phyloP scores from a whole-genome alignment of 2,888 invertebrate species.

The Erannis defoliaria region DNA sequence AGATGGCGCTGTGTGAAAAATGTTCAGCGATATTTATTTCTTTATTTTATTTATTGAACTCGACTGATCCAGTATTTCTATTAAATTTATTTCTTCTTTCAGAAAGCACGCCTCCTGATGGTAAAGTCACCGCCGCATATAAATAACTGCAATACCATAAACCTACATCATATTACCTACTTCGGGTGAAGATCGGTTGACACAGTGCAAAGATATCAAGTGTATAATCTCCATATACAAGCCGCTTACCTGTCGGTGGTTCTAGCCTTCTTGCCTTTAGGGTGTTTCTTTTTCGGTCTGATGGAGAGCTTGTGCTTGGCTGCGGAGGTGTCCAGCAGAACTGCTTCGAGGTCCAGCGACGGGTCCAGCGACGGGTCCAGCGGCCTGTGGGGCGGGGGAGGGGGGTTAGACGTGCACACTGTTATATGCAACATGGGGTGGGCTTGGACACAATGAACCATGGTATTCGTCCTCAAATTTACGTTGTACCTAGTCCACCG shows the following conservation, averaged over 20 bases:
- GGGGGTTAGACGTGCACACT: slow-evolving; percentile 49
- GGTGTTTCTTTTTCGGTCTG: slow-evolving; percentile 90
- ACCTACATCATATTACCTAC: too few species aligned
- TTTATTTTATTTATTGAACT: too few species aligned
- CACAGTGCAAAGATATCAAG: background rate
- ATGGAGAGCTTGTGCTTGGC: slow-evolving; percentile 92
- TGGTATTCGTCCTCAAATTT: too few species aligned
- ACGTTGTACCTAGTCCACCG: too few species aligned
- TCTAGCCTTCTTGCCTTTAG: slow-evolving; percentile 55
- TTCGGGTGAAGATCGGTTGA: too few species aligned
- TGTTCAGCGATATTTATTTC: too few species aligned
- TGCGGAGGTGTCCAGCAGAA: slow-evolving; percentile 90
- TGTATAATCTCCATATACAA: slow-evolving; percentile 1
- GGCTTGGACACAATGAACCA: background rate
- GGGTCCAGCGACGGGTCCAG: slow-evolving; percentile 86
- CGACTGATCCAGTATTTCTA: too few species aligned
- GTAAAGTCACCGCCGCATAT: too few species aligned
- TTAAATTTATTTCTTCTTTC: too few species aligned
- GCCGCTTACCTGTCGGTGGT: slow-evolving; percentile 56
- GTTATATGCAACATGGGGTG: slow-evolving; percentile 42
- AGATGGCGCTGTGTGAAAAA: too few species aligned
- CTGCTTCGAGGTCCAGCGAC: slow-evolving; percentile 86
- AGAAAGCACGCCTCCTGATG: too few species aligned
- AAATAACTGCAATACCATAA: too few species aligned
- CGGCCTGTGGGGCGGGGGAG: slow-evolving; percentile 78